Percentiles rank a stretch among this genome's conserved stretches.
These are phyloP conservation scores for Megalops cyprinoides DNA, from an alignment of 2,797 vertebrate species.

Conservation along the genomic window DNA sequence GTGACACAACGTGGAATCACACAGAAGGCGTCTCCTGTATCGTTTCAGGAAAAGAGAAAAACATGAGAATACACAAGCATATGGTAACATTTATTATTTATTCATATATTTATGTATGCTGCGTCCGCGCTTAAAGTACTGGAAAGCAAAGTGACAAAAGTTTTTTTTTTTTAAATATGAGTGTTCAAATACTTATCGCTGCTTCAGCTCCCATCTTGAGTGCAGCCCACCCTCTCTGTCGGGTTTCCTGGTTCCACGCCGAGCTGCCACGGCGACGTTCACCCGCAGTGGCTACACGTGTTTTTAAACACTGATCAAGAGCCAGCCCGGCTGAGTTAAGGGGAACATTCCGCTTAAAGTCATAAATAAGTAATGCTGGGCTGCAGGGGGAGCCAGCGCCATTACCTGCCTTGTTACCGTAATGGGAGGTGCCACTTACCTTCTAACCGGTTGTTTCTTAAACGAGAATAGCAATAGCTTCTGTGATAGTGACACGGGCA, in stretches of 20 bases:
- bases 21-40: background rate
- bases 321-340: conserved; percentile 41
- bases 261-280: conserved; percentile 33
- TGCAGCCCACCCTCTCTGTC: conserved; percentile 35
- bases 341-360: conserved; percentile 43
- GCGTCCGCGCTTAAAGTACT: background rate
- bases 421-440: conserved; percentile 69
- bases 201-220: conserved; percentile 37
- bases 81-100: conserved; percentile 1
- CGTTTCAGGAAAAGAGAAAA: background rate
- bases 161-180: background rate
- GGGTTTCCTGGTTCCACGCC: conserved; percentile 44
- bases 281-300: conserved; percentile 51
- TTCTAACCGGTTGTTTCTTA: conserved; percentile 49
- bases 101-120: conserved; percentile 24
- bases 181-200: conserved; percentile 39
- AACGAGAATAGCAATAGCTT: conserved; percentile 55
- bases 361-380: conserved; percentile 58
- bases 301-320: conserved; percentile 55
- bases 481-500: conserved; percentile 57
- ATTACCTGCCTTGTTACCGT: conserved; percentile 60
- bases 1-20: background rate
- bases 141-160: background rate
- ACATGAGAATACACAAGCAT: background rate
- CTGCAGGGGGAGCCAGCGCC: conserved; percentile 41